Evolutionary conservation across 2,888 invertebrate genomes (phyloP).

Genomic region (Sisyra nigra): DNA sequence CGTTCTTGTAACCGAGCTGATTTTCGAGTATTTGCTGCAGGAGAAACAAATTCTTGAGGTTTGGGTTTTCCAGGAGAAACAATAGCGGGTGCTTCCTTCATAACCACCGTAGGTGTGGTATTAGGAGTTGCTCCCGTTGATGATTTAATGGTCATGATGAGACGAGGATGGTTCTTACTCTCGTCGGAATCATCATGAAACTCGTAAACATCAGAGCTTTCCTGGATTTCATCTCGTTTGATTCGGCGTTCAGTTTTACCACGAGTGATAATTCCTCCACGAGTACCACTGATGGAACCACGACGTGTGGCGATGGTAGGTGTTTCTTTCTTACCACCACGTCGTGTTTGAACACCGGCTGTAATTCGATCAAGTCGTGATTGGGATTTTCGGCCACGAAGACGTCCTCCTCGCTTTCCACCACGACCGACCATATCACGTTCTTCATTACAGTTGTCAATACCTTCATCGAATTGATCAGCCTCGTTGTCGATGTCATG

Average conservation of each 20-base stretch:
- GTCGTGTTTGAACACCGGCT: slow-evolving; percentile 38
- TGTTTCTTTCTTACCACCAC: slow-evolving; percentile 26
- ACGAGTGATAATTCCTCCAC: slow-evolving; percentile 17
- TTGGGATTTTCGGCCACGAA: slow-evolving; percentile 26
- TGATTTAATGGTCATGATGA: slow-evolving; percentile 69
- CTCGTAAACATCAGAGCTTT: slow-evolving; percentile 69
- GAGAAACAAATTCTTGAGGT: slow-evolving; percentile 42
- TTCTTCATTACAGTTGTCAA: slow-evolving; percentile 20
- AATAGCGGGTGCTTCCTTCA: slow-evolving; percentile 24
- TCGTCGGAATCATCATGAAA: slow-evolving; percentile 83
- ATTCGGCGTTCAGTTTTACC: slow-evolving; percentile 24
- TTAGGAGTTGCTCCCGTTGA: slow-evolving; percentile 26
- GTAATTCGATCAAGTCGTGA: slow-evolving; percentile 22
- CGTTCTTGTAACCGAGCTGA: slow-evolving; percentile 66
- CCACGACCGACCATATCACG: slow-evolving; percentile 17
- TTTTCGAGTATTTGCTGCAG: slow-evolving; percentile 56
- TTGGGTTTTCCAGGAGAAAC: slow-evolving; percentile 12
- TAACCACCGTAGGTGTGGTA: slow-evolving; percentile 25
- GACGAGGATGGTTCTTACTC: slow-evolving; percentile 46
- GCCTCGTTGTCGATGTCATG: slow-evolving; percentile 9
- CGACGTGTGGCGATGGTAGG: slow-evolving; percentile 13
- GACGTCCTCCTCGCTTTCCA: slow-evolving; percentile 16
- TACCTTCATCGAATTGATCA: slow-evolving; percentile 18
- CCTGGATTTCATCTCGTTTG: slow-evolving; percentile 28
- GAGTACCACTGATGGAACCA: slow-evolving; percentile 18